A percentile compares a stretch with the other conserved stretches of the same genome.
phyloP scores from a whole-genome alignment of 2,888 invertebrate species.

The Thysanoteuthis rhombus region DNA sequence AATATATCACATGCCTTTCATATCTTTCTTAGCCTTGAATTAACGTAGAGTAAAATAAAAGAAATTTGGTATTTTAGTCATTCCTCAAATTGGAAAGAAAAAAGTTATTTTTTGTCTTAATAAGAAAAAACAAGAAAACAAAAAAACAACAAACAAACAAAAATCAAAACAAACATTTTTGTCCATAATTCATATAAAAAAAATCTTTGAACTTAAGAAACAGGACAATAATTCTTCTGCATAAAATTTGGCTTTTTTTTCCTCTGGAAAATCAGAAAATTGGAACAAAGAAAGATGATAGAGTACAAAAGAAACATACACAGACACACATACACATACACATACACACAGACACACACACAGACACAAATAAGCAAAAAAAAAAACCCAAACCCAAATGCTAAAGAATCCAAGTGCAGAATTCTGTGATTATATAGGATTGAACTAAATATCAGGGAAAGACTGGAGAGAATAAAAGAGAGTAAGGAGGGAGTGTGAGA shows the following conservation, averaged over 20 bases:
- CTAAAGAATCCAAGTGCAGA: background rate
- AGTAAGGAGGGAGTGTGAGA: background rate
- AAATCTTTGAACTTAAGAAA: too few species aligned
- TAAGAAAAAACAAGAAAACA: background rate
- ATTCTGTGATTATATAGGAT: background rate
- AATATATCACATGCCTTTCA: background rate
- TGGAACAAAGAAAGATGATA: background rate
- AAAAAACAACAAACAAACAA: background rate
- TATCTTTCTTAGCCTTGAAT: background rate
- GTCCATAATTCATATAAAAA: background rate
- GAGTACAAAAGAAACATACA: background rate
- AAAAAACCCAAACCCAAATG: background rate
- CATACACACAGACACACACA: background rate
- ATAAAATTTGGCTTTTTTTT: too few species aligned
- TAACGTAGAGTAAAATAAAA: background rate
- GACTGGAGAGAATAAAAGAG: too few species aligned
- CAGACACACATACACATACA: background rate
- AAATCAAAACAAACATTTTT: background rate
- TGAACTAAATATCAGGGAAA: background rate
- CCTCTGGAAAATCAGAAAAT: too few species aligned
- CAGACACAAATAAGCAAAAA: background rate
- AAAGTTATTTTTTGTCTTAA: too few species aligned
- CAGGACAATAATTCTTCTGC: too few species aligned
- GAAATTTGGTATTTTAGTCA: background rate
- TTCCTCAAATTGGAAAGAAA: background rate